Evolutionary conservation across 2,113 vertebrate genomes (phyloP).

Genomic region (Octodon degus): DNA sequence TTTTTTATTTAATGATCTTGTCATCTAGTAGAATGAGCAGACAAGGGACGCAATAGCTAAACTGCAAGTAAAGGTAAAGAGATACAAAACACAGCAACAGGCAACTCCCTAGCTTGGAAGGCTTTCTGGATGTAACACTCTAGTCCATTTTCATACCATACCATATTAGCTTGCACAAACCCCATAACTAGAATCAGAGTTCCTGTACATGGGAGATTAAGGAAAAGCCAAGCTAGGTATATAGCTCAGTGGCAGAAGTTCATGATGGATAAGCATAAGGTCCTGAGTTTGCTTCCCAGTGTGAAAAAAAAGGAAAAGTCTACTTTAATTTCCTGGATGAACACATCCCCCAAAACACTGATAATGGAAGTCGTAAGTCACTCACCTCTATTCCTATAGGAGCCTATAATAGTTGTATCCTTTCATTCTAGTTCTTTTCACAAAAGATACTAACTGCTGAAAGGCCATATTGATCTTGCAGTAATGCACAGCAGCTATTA

Average conservation of each 20-base stretch:
- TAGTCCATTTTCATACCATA: neutral
- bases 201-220: neutral
- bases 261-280: no score
- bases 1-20: neutral
- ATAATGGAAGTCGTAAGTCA: neutral
- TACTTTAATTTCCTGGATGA: neutral
- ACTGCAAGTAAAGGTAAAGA: no score
- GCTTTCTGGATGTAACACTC: neutral
- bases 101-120: neutral
- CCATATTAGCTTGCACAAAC: neutral
- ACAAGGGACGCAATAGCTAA: neutral
- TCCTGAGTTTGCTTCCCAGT: no score
- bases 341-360: neutral
- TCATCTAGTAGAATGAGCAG: neutral
- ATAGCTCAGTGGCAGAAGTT: no score
- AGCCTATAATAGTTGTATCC: neutral
- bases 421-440: conserved; percentile 4
- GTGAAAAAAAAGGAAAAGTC: conserved; percentile 1
- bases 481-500: neutral
- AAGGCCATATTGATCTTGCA: neutral
- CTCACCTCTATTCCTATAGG: neutral
- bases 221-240: neutral
- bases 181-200: neutral
- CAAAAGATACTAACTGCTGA: neutral
- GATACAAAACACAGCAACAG: neutral